Evolutionary conservation across 2,888 invertebrate species (phyloP).

Genomic region (Timandra comae): DNA sequence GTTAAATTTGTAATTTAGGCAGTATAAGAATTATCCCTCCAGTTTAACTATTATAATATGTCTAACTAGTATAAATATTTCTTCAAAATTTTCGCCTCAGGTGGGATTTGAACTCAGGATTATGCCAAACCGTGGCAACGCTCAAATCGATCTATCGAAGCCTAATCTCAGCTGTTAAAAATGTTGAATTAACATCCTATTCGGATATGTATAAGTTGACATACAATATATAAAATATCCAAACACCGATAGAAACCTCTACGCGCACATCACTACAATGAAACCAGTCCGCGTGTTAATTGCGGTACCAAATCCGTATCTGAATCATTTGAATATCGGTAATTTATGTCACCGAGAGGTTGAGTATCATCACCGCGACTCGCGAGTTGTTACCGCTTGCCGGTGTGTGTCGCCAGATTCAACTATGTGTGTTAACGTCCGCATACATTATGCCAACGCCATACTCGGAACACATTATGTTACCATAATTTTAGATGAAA

Average conservation of each 20-base stretch:
- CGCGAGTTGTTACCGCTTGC: conserved; percentile 22
- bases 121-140: too few relatives aligned
- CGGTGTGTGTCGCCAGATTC: conserved; percentile 6
- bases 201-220: too few relatives aligned
- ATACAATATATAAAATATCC: background rate
- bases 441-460: conserved; percentile 47
- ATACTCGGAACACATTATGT: conserved; percentile 28
- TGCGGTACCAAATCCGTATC: conserved; percentile 74
- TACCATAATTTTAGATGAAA: conserved; percentile 20
- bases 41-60: too few relatives aligned
- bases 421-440: conserved; percentile 57
- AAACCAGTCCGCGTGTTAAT: conserved; percentile 73
- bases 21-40: too few relatives aligned
- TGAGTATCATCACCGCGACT: conserved; percentile 63
- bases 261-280: conserved; percentile 38
- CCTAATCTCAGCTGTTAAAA: too few relatives aligned
- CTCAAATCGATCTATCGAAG: too few relatives aligned
- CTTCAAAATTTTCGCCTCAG: too few relatives aligned
- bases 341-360: conserved; percentile 65
- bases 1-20: too few relatives aligned
- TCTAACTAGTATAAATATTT: too few relatives aligned
- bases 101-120: too few relatives aligned
- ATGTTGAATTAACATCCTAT: too few relatives aligned
- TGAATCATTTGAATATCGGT: conserved; percentile 70
- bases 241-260: conserved; percentile 18